Evolutionary conservation across 2,888 invertebrate genomes (phyloP).

Genomic region (Gibbula magus): DNA sequence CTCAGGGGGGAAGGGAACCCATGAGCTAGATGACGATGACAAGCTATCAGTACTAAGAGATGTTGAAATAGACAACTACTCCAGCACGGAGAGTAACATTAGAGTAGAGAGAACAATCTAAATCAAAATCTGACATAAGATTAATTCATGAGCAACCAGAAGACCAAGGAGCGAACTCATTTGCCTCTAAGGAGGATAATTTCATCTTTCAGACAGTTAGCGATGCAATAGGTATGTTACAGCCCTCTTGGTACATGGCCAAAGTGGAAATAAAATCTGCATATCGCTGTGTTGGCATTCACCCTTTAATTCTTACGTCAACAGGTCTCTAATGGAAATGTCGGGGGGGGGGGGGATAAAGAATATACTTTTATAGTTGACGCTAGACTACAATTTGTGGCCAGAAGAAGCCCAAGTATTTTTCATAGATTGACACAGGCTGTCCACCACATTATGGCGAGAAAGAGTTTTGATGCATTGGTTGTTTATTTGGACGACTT

Average conservation of each 20-base stretch:
- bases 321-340: constrained; percentile 28
- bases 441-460: constrained; percentile 11
- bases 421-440: constrained; percentile 26
- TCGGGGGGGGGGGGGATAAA: constrained; percentile 11
- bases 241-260: background rate
- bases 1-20: background rate
- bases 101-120: constrained; percentile 21
- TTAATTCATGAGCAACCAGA: constrained; percentile 29
- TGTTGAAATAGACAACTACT: no score
- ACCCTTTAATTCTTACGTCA: background rate
- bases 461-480: background rate
- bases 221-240: no score
- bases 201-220: no score
- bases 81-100: no score
- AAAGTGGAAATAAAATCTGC: constrained; percentile 19
- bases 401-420: constrained; percentile 10
- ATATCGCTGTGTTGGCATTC: constrained; percentile 19
- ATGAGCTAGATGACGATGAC: background rate
- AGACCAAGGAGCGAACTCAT: constrained; percentile 28
- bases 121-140: constrained; percentile 20
- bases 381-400: background rate
- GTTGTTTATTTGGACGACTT: constrained; percentile 31
- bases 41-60: no score
- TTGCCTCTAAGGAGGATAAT: constrained; percentile 3
- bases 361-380: background rate